Evolutionary conservation across 23 tunicate species (phyloP).

Genomic region (Clavelina lepadiformis): DNA sequence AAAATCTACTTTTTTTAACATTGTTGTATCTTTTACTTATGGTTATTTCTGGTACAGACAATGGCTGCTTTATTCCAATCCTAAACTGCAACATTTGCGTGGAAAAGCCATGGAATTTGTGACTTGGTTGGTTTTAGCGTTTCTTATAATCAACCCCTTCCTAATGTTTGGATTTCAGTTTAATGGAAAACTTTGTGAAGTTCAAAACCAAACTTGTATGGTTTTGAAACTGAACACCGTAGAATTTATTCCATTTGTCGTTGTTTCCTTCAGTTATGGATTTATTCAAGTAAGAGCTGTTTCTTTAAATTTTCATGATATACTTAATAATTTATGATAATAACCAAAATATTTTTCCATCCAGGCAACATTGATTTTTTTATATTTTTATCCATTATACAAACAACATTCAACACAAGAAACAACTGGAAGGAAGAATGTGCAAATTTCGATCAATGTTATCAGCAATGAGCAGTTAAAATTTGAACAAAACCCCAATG

Average conservation of each 20-base stretch:
- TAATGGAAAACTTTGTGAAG: conserved; percentile 14
- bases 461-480: too few relatives aligned
- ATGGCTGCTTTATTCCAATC: conserved; percentile 16
- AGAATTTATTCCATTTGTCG: conserved; percentile 6
- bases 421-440: background rate
- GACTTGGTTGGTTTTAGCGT: conserved; percentile 10
- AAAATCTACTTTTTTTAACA: conserved; percentile 29
- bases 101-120: conserved; percentile 1
- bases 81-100: conserved; percentile 16
- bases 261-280: conserved; percentile 30
- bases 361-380: background rate
- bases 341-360: background rate
- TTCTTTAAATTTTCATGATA: background rate
- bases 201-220: conserved; percentile 12
- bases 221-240: background rate
- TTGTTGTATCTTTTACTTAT: conserved; percentile 17
- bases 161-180: conserved; percentile 45
- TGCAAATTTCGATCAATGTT: too few relatives aligned
- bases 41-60: conserved; percentile 37
- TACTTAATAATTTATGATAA: background rate
- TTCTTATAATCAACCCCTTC: conserved; percentile 23
- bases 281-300: conserved; percentile 24
- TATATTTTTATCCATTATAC: conserved; percentile 12
- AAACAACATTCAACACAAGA: background rate
- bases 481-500: too few relatives aligned